phyloP scores from a whole-genome alignment of 2,113 vertebrate genomes.

The Ciconia maguari region DNA sequence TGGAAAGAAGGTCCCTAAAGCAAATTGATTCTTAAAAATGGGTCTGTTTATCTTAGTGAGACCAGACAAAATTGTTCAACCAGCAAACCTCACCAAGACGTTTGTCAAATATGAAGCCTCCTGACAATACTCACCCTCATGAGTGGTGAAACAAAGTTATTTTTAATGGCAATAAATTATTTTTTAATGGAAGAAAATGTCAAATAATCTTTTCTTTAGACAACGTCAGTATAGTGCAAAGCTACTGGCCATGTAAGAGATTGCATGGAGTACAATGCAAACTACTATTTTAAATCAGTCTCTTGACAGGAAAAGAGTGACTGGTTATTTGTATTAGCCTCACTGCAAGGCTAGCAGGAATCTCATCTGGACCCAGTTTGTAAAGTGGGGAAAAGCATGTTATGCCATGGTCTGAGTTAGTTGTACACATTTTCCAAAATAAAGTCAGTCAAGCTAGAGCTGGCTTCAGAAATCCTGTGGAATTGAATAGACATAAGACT shows the following conservation, averaged over 20 bases:
- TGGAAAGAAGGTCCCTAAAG: neutral
- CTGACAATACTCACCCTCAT: neutral
- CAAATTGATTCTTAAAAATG: neutral
- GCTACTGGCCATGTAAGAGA: neutral
- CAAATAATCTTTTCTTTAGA: neutral
- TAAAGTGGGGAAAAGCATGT: neutral
- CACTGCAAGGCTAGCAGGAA: neutral
- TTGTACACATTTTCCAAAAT: neutral
- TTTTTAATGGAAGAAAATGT: neutral
- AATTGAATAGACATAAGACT: neutral
- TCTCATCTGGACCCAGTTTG: neutral
- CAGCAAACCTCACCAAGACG: neutral
- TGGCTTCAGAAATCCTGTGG: neutral
- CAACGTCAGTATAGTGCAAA: neutral
- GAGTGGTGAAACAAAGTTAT: neutral
- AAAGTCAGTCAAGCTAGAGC: neutral
- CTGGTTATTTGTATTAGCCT: neutral
- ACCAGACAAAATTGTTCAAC: neutral
- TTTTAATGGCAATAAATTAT: neutral
- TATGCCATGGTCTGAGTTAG: neutral
- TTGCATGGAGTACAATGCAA: neutral
- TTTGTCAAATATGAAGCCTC: neutral
- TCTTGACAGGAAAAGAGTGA: neutral
- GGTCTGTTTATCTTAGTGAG: neutral
- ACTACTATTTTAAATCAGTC: neutral